These are phyloP conservation scores for Pampusana beccarii DNA, from an alignment of 2,113 vertebrate species.

Conservation along the genomic window DNA sequence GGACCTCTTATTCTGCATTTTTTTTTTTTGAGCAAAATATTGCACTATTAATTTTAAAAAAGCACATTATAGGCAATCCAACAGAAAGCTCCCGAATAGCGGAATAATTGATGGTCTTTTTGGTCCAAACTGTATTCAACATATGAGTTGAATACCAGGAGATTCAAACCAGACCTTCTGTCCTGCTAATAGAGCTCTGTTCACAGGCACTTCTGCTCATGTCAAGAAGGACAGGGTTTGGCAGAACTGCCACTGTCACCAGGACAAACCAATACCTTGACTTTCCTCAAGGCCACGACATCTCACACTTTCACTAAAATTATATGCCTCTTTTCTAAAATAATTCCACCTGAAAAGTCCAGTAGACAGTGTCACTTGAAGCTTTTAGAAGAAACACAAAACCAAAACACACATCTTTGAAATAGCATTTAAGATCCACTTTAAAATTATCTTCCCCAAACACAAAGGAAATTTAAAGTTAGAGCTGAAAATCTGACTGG, in stretches of 20 bases:
- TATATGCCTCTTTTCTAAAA: constrained; percentile 12
- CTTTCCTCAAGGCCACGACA: neutral
- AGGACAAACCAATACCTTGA: constrained; percentile 15
- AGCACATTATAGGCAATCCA: neutral
- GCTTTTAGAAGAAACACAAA: neutral
- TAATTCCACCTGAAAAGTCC: neutral
- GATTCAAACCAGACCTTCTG: neutral
- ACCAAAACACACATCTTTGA: neutral
- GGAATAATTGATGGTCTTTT: neutral
- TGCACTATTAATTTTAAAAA: neutral
- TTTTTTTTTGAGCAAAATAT: neutral
- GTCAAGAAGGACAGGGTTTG: neutral
- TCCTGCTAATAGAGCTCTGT: neutral
- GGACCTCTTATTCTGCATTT: neutral
- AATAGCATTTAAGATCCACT: neutral
- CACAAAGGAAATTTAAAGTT: constrained; percentile 55
- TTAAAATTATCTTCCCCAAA: constrained; percentile 4
- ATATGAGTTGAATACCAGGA: neutral
- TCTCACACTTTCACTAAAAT: neutral
- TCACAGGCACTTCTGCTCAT: neutral
- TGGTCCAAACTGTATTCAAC: neutral
- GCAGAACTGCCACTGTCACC: neutral
- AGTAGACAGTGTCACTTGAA: neutral
- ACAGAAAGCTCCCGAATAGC: neutral
- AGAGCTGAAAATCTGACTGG: constrained; percentile 59